Evolutionary conservation across 2,113 vertebrate genomes (phyloP), one percentile per base, ranked within the genome.

Genomic region (Trogon surrucura): DNA sequence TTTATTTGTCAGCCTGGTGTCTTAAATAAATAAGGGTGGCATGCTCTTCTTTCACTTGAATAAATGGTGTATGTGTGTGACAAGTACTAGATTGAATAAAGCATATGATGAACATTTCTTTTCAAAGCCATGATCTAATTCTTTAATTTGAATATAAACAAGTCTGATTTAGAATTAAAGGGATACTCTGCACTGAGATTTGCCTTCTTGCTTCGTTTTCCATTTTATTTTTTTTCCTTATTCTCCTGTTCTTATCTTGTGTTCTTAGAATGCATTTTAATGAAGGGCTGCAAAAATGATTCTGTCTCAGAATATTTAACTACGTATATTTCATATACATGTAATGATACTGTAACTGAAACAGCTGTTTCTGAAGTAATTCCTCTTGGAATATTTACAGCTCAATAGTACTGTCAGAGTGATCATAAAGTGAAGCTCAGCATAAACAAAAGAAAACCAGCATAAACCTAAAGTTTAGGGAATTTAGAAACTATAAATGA

Each of bases 81-180:
- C 47, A 70, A 65, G 16, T 47, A 89, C 48, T 27, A 96, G 41
- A 51, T 61, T 80, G 30, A 88, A 57, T 88, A 88, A 91, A 38
- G 20, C 14, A 30, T 47, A 19, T n/a, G 53, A 92, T 88, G n/a
- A 90, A 60, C 21, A 72, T 69, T 54, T 64, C 12, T 83, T 89
- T 93, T 47, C 87, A 95, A 80, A 87, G 20, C 45, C 18, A 80
- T 44, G 54, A 56, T 89, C 80, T 89, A 74, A 29, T 80, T 86
- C 16, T 91, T 91, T 58, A 89, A 82, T 75, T 84, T 88, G 30
- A 95, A 91, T 83, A 66, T 62, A 81, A 92, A 91, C 19, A 94
- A 60, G 27, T 66, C 38, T 45, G 41, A 74, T 92, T 88, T 94
- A 93, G 47, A 75, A 80, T 47, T 80, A 85, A 90, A 94, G 11